Percentiles rank a stretch among this genome's conserved stretches.
These are phyloP conservation scores for Diarsia mendica DNA, from an alignment of 2,888 invertebrate genomes.

Conservation along the genomic window DNA sequence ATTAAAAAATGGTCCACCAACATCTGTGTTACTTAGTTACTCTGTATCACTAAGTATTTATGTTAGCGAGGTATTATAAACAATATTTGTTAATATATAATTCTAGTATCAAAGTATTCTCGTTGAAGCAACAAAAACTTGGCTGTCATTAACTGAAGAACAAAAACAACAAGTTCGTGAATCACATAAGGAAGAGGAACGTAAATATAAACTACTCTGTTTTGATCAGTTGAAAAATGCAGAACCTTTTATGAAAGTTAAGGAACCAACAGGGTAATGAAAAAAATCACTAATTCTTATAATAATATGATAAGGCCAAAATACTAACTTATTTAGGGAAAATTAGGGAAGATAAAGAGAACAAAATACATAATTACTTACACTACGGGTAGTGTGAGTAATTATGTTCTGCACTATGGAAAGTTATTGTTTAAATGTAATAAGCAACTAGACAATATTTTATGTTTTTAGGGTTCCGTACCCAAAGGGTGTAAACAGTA, in stretches of 20 bases:
- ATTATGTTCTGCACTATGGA: too few relatives aligned
- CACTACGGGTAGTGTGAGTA: neutral
- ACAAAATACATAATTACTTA: neutral
- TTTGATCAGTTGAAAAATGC: constrained; percentile 75
- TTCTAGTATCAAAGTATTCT: constrained; percentile 70
- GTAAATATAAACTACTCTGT: constrained; percentile 66
- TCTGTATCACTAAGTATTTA: neutral
- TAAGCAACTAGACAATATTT: too few relatives aligned
- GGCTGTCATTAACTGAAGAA: constrained; percentile 76
- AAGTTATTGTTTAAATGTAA: too few relatives aligned
- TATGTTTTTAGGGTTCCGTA: too few relatives aligned
- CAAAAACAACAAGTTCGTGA: constrained; percentile 76
- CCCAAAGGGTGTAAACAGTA: too few relatives aligned
- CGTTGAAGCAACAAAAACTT: constrained; percentile 79
- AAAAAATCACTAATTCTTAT: neutral
- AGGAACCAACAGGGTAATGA: constrained; percentile 54
- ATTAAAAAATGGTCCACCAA: neutral
- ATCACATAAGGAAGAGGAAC: constrained; percentile 71
- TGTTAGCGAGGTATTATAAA: neutral
- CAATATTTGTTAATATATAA: neutral
- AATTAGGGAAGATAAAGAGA: neutral
- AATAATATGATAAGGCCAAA: neutral
- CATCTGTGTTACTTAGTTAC: neutral
- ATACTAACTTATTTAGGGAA: too few relatives aligned
- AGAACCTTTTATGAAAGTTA: constrained; percentile 77